Conservation (phyloP, 2,888 invertebrate genomes). For the Aphidius colemani region DNA sequence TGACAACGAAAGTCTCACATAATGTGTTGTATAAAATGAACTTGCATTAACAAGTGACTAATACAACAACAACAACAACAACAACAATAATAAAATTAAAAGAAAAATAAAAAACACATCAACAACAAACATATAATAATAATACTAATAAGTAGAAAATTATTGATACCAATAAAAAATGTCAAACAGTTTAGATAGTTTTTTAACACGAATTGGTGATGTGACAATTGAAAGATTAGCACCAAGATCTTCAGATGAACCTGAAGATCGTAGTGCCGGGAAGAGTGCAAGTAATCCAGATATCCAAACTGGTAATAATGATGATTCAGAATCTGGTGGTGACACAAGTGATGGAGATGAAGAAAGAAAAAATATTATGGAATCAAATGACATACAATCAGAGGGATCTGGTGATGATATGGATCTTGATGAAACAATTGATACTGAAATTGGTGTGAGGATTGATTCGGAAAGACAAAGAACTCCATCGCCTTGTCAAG, state of each 20-base stretch:
- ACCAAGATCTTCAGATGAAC: conserved; percentile 46
- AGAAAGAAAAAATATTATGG: conserved; percentile 41
- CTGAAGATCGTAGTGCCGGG: conserved; percentile 30
- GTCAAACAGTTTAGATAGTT: conserved; percentile 63
- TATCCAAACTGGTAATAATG: conserved; percentile 46
- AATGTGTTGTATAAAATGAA: no score
- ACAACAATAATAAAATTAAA: background rate
- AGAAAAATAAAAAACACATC: no score
- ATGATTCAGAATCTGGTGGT: conserved; percentile 58
- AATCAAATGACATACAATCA: conserved; percentile 52
- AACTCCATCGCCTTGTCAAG: conserved; percentile 39
- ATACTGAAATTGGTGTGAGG: conserved; percentile 56
- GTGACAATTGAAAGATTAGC: conserved; percentile 65
- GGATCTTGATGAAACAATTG: conserved; percentile 58
- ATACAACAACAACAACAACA: background rate
- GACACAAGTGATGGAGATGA: conserved; percentile 56
- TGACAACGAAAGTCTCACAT: no score
- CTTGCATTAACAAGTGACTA: no score
- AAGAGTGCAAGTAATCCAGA: conserved; percentile 41
- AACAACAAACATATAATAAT: background rate
- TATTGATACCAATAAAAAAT: conserved; percentile 40
- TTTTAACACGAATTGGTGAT: conserved; percentile 66
- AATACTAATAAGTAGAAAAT: conserved; percentile 7
- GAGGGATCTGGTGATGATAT: conserved; percentile 57
- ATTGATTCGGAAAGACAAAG: conserved; percentile 49